Evolutionary conservation across 1,140 invertebrate genomes (phyloP), one percentile per base, ranked within the genome.

Genomic region (Drosophila bocki): DNA sequence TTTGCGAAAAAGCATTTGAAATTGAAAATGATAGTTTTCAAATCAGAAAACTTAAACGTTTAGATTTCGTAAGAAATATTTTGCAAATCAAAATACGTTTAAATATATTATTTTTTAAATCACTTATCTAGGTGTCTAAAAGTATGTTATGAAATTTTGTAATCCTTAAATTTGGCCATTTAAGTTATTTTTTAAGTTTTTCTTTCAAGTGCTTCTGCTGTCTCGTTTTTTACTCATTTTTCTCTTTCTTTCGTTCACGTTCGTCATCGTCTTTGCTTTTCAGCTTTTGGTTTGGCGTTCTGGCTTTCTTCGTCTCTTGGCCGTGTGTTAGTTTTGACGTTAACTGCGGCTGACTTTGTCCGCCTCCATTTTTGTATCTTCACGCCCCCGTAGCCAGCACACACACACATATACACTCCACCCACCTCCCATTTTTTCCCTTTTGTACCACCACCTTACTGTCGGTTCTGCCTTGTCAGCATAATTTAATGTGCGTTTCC

Each of bases 401-500:
- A 26, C 22, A 26, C 19, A 41, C 41, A 17, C 37, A n/a, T 13
- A 12, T 6, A 29, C 32, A 13, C 35, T 17, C 41, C 48, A 19
- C 48, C 29, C 63, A 37, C 9, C 45, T 8, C 44, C 33, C 8
- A 32, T 15, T 50, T 26, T 11, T 33, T 32, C 35, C 56, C 51
- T 44, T 32, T 61, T 32, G 42, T 45, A 39, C 60, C 35, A 17
- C 60, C 32, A 53, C 62, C 37, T 19, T 12, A 48, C 65, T 64
- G 45, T 75, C 35, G 57, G 62, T 68, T 85, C 50, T 58, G 83
- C 67, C 71, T 53, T 80, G 84, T 90, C 85, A 90, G 85, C 85
- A 90, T 90, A 90, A 85, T 85, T 88, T 78, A 78, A 84, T 88
- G 69, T 70, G 68, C 58, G 57, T 67, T 72, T 48, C 37, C 59